These are phyloP conservation scores for Pituophis catenifer DNA, from an alignment of 2,113 vertebrate genomes.

Conservation along the genomic window DNA sequence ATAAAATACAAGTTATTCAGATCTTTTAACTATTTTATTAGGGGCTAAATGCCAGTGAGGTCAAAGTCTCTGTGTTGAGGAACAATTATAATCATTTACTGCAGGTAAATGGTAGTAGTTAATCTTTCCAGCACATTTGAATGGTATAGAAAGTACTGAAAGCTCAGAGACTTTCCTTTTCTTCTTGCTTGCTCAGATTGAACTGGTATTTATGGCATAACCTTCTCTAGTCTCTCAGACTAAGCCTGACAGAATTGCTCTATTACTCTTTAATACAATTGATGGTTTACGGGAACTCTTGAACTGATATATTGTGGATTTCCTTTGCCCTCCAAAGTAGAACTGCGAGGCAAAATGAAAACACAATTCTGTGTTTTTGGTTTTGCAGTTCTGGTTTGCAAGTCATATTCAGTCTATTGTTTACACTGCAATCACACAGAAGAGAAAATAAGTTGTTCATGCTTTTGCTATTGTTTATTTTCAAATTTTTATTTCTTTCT, in stretches of 20 bases:
- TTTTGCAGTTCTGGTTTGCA: background rate
- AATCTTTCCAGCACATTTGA: background rate
- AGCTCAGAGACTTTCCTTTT: background rate
- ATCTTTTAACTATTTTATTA: background rate
- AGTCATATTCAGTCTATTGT: background rate
- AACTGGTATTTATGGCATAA: background rate
- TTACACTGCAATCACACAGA: background rate
- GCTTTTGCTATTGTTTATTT: background rate
- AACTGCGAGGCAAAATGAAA: background rate
- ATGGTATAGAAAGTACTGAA: background rate
- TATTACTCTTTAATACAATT: background rate
- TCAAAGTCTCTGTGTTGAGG: background rate
- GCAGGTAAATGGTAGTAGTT: background rate
- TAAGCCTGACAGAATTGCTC: background rate
- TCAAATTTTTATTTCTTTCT: background rate
- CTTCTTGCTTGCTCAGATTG: background rate
- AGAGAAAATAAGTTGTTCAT: background rate
- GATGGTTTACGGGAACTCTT: background rate
- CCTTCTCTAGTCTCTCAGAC: background rate
- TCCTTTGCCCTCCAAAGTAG: background rate
- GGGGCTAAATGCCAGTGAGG: background rate
- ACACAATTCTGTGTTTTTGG: background rate
- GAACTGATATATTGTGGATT: background rate
- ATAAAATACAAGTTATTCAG: background rate
- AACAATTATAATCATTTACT: background rate